Percentiles rank a stretch among this genome's conserved stretches.
Conservation (phyloP, 2,888 invertebrate genomes). For the Stenchaetothrips biformis region DNA sequence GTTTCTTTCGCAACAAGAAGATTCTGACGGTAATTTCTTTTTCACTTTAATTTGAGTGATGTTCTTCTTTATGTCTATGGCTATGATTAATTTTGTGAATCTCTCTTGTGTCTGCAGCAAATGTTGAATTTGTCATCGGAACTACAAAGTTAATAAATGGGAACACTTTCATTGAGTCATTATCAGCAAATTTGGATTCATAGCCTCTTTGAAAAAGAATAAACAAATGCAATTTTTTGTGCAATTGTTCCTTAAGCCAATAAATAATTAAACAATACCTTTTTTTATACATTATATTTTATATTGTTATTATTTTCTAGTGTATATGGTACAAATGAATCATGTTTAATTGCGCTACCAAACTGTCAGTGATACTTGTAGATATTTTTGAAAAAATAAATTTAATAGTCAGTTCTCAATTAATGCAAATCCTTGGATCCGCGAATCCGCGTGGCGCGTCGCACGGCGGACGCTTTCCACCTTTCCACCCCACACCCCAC, state of each 20-base stretch:
- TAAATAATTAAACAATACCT: background rate
- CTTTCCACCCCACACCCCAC: too few relatives aligned
- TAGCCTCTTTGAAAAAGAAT: slow-evolving; percentile 5
- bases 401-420: too few relatives aligned
- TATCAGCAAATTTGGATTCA: slow-evolving; percentile 53
- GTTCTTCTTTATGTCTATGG: slow-evolving; percentile 36
- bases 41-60: slow-evolving; percentile 33
- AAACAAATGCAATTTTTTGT: background rate
- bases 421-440: background rate
- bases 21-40: slow-evolving; percentile 44
- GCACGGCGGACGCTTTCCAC: background rate
- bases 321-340: background rate
- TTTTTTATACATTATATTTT: background rate
- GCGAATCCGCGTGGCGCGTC: background rate
- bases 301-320: background rate
- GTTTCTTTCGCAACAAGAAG: slow-evolving; percentile 54
- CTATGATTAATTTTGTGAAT: slow-evolving; percentile 31
- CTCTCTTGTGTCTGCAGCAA: slow-evolving; percentile 46
- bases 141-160: slow-evolving; percentile 93
- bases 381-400: background rate
- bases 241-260: background rate
- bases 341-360: too few relatives aligned
- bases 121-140: slow-evolving; percentile 83
- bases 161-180: slow-evolving; percentile 71
- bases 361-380: background rate